A percentile compares a stretch with the other conserved stretches of the same genome.
These are phyloP conservation scores for Rosalia funebris DNA, from an alignment of 2,888 invertebrate species.

Conservation along the genomic window DNA sequence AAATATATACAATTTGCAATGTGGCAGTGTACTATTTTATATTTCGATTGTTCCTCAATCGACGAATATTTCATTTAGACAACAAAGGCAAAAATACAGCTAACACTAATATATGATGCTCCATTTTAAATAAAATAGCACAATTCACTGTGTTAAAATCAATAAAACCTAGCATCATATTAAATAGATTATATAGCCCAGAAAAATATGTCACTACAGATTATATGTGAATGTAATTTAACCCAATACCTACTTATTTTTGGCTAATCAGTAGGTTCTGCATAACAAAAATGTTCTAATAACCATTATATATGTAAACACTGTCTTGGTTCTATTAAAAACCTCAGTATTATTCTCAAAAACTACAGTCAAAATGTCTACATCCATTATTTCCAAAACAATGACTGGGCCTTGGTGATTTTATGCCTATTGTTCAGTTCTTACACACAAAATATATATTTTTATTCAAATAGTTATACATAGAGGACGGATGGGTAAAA, in stretches of 20 bases:
- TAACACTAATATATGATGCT: conserved; percentile 32
- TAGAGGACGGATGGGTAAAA: conserved; percentile 42
- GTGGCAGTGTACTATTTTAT: conserved; percentile 58
- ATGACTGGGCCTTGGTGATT: conserved; percentile 11
- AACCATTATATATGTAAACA: too few species aligned
- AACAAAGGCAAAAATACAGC: conserved; percentile 60
- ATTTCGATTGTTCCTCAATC: conserved; percentile 43
- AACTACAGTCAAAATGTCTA: conserved; percentile 12
- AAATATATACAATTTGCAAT: conserved; percentile 53
- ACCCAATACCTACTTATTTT: conserved; percentile 5
- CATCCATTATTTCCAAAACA: conserved; percentile 5
- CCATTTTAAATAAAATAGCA: conserved; percentile 18
- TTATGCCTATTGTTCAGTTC: conserved; percentile 2
- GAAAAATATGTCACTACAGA: conserved; percentile 7
- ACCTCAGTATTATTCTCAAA: neutral
- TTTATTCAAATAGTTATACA: conserved; percentile 35
- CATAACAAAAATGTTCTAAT: neutral
- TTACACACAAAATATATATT: conserved; percentile 17
- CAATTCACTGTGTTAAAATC: neutral
- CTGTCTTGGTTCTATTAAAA: neutral
- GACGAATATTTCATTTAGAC: conserved; percentile 46
- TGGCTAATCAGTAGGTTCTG: conserved; percentile 5
- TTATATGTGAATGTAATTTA: conserved; percentile 8
- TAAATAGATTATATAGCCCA: conserved; percentile 10
- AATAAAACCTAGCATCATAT: conserved; percentile 14